These are phyloP conservation scores for Percopsis transmontana DNA, from an alignment of 2,113 vertebrate species.

Conservation along the genomic window DNA sequence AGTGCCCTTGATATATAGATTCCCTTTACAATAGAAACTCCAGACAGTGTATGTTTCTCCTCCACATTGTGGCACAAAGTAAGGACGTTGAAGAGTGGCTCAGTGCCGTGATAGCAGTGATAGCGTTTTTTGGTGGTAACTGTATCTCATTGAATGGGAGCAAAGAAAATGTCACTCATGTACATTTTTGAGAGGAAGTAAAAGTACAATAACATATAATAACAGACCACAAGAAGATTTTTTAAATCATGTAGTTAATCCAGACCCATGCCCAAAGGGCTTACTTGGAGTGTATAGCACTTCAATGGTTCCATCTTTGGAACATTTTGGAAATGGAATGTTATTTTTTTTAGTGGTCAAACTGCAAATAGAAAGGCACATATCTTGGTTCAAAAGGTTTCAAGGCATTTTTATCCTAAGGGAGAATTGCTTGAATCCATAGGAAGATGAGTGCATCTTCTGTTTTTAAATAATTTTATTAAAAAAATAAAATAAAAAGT, in stretches of 20 bases:
- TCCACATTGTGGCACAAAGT: constrained; percentile 23
- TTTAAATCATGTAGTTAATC: constrained; percentile 23
- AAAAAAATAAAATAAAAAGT: not conserved
- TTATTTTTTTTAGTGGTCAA: not conserved
- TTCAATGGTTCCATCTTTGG: not conserved
- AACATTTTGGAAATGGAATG: not conserved
- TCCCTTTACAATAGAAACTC: constrained; percentile 40
- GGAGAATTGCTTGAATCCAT: no score
- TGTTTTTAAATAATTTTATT: no score
- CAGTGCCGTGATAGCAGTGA: constrained; percentile 28
- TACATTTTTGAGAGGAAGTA: constrained; percentile 61
- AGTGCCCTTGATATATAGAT: constrained; percentile 37
- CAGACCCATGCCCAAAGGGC: constrained; percentile 22
- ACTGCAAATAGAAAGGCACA: no score
- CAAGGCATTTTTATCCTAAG: no score
- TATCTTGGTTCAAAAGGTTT: no score
- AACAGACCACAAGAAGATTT: constrained; percentile 8
- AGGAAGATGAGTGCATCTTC: no score
- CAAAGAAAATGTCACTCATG: constrained; percentile 54
- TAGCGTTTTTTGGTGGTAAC: constrained; percentile 34
- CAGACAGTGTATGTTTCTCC: constrained; percentile 34
- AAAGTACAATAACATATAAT: constrained; percentile 40
- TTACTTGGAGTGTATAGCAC: not conserved
- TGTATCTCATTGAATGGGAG: constrained; percentile 49
- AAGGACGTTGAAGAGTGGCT: constrained; percentile 28